Percentiles rank a stretch among this genome's conserved stretches.
Evolutionary conservation across 1,140 invertebrate species (phyloP).

Genomic region (Zaprionus capensis): DNA sequence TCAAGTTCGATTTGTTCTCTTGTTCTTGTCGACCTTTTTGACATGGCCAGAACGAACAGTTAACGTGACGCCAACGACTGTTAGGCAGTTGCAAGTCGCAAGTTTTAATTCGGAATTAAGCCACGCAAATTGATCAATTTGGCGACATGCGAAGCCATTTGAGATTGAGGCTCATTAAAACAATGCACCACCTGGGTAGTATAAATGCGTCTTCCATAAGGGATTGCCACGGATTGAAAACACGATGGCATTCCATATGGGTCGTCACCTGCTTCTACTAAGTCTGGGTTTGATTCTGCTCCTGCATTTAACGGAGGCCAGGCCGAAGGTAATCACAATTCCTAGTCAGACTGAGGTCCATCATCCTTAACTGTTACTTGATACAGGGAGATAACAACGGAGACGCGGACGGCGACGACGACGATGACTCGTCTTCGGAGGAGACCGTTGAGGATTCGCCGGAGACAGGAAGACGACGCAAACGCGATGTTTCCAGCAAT

Average conservation of each 20-base stretch:
- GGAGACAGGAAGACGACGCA: constrained; percentile 47
- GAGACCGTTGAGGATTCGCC: constrained; percentile 76
- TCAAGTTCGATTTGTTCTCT: constrained; percentile 17
- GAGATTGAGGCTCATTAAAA: constrained; percentile 36
- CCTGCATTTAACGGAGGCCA: constrained; percentile 57
- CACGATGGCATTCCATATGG: constrained; percentile 56
- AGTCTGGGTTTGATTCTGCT: constrained; percentile 37
- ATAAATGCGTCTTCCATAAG: constrained; percentile 46
- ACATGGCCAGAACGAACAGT: neutral
- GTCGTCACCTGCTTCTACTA: constrained; percentile 47
- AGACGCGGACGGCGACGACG: constrained; percentile 52
- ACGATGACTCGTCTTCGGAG: constrained; percentile 78
- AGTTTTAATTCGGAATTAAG: constrained; percentile 13
- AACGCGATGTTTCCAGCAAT: constrained; percentile 50
- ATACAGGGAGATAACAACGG: constrained; percentile 2
- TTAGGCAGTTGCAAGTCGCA: neutral
- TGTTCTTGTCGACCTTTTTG: neutral
- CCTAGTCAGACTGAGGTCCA: neutral
- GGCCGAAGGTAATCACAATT: constrained; percentile 53
- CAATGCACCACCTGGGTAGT: constrained; percentile 28
- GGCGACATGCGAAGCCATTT: constrained; percentile 65
- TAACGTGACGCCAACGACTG: neutral
- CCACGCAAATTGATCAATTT: constrained; percentile 42
- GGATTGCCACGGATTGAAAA: constrained; percentile 9
- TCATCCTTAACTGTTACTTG: neutral